Percentiles rank a stretch among this genome's conserved stretches.
Evolutionary conservation across 2,797 vertebrate species (phyloP).

Genomic region (Hyperoplus lanceolatus): DNA sequence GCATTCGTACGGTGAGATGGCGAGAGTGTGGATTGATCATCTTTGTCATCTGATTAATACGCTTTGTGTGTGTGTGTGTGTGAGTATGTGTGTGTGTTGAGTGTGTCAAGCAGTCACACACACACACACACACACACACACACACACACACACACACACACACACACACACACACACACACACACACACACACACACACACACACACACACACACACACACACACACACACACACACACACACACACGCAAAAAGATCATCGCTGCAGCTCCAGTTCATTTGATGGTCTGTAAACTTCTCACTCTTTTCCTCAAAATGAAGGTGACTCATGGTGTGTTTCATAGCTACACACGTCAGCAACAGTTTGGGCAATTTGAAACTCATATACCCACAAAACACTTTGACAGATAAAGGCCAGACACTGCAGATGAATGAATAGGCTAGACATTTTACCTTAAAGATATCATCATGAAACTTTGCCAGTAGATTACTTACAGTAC

Average conservation of each 20-base stretch:
- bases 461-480: no score
- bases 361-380: constrained; percentile 21
- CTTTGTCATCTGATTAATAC: constrained; percentile 68
- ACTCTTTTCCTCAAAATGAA: background rate
- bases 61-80: constrained; percentile 24
- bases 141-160: no score
- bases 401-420: no score
- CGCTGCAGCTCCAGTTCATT: background rate
- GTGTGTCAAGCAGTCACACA: background rate
- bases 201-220: no score
- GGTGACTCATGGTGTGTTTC: background rate
- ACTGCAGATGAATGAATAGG: no score
- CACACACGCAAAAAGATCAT: constrained; percentile 51
- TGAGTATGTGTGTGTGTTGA: no score
- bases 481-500: no score
- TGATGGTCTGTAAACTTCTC: constrained; percentile 35
- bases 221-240: no score
- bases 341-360: constrained; percentile 21
- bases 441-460: no score
- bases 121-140: no score
- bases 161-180: no score
- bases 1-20: constrained; percentile 38
- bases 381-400: constrained; percentile 24
- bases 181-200: no score
- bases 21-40: constrained; percentile 53